Base-by-base conservation (phyloP, 37 sponge, comb jelly and placozoan species). In the Aplysina aerophoba region DNA sequence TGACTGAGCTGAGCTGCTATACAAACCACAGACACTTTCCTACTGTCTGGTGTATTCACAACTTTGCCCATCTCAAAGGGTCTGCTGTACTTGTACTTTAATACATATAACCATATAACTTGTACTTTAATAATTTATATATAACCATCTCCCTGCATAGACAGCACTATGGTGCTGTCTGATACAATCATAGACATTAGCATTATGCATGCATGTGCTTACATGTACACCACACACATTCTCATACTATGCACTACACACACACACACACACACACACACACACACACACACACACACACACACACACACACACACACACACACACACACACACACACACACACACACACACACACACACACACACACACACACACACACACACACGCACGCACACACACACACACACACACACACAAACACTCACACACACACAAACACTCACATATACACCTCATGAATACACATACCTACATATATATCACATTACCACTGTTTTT, bases 231-330 rank as follows among this genome's bases (percentile, higher is more conserved):
- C 71, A 69, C 71, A 30, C 71, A 69, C 71, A 69, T 35, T 31
- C 71, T 5, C 34, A 69, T 35, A 69, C 71, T 35, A 69, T 35
- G 30, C 71, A 69, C 71, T n/a, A n/a, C 66, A 65, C 66, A 65
- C 66, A 16, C 11, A 65, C 22, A 16, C 22, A 65, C 66, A 65
- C 22, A 65, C 66, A 65, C 22, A 11, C 22, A 65, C 22, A 16
- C 66, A 65, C 66, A 65, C 66, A 65, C 66, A 16, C 66, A 65
- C 66, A 65, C 27, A 65, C 66, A 65, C 66, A 65, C 66, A 65
- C 22, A 65, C 66, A 65, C 19, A 65, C 66, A 11, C 22, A 65
- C 66, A 65, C 13, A 65, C 22, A 16, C 22, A 65, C 13, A 16
- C 66, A 65, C 66, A 16, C 22, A 16, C 66, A 65, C 66, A 65